These are phyloP conservation scores for Adoxophyes honmai DNA, from an alignment of 1,140 invertebrate genomes.

Conservation along the genomic window DNA sequence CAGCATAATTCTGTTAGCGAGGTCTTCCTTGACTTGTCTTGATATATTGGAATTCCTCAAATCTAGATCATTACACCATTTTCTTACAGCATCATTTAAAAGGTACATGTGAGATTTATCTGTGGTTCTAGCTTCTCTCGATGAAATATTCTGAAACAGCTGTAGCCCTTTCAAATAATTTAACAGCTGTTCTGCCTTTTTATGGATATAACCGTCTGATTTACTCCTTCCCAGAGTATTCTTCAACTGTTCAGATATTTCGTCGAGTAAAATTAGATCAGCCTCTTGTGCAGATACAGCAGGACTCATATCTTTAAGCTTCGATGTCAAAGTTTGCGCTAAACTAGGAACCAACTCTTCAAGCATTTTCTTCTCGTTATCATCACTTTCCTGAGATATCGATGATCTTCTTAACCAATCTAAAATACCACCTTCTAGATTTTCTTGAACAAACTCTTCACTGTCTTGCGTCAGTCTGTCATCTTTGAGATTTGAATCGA, in stretches of 20 bases:
- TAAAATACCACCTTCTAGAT: neutral
- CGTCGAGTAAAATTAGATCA: neutral
- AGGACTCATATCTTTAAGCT: neutral
- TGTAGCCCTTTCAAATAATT: neutral
- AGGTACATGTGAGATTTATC: neutral
- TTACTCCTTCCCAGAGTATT: neutral
- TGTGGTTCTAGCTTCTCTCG: neutral
- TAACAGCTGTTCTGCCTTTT: neutral
- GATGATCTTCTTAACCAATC: neutral
- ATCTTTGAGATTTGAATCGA: neutral
- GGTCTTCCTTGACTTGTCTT: constrained; percentile 25
- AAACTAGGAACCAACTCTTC: neutral
- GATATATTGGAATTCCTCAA: constrained; percentile 21
- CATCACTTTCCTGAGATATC: neutral
- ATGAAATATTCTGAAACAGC: constrained; percentile 19
- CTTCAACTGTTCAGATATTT: neutral
- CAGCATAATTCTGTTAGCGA: constrained; percentile 26
- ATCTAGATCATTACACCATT: constrained; percentile 25
- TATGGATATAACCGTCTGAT: neutral
- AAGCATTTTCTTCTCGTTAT: neutral
- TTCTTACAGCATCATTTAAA: constrained; percentile 3
- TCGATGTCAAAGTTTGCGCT: neutral
- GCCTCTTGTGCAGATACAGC: neutral
- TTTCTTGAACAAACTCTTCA: constrained; percentile 1
- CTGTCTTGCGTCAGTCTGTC: neutral